A percentile compares a stretch with the other conserved stretches of the same genome.
These are phyloP conservation scores for Clepsis dumicolana DNA, from an alignment of 2,888 invertebrate species.

Conservation along the genomic window DNA sequence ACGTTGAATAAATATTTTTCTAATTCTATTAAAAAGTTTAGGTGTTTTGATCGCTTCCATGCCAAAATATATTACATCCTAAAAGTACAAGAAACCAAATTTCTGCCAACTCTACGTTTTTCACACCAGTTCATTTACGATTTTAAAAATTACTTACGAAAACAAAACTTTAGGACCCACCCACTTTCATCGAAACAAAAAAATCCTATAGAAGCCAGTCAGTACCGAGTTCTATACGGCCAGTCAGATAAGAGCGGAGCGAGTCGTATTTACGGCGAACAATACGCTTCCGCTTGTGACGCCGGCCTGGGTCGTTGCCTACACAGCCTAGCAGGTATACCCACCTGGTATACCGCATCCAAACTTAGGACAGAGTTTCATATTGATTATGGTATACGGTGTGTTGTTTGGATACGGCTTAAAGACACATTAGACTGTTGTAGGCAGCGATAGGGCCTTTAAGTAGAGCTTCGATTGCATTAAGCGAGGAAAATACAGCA, in stretches of 20 bases:
- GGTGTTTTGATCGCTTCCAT: no score
- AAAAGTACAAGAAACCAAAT: no score
- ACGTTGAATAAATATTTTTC: no score
- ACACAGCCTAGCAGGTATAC: constrained; percentile 2
- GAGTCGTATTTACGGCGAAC: constrained; percentile 44
- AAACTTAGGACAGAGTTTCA: not conserved
- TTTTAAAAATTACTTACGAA: not conserved
- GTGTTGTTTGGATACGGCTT: not conserved
- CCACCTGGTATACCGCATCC: not conserved
- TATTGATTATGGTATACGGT: not conserved
- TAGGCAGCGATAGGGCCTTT: not conserved
- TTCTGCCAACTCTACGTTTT: not conserved
- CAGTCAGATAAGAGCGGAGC: constrained; percentile 31
- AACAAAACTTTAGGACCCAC: not conserved
- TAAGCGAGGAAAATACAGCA: not conserved
- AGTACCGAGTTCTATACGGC: constrained; percentile 49
- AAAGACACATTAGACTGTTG: not conserved
- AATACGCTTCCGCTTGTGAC: constrained; percentile 72
- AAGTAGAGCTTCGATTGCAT: not conserved
- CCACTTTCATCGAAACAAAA: constrained; percentile 9
- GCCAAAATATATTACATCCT: no score
- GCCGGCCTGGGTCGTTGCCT: constrained; percentile 52
- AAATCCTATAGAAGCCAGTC: constrained; percentile 10
- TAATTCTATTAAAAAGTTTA: no score
- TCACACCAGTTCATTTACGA: not conserved